A percentile compares a stretch with the other conserved stretches of the same genome.
Evolutionary conservation across 2,888 invertebrate species (phyloP).

Genomic region (Caenorhabditis sp.): DNA sequence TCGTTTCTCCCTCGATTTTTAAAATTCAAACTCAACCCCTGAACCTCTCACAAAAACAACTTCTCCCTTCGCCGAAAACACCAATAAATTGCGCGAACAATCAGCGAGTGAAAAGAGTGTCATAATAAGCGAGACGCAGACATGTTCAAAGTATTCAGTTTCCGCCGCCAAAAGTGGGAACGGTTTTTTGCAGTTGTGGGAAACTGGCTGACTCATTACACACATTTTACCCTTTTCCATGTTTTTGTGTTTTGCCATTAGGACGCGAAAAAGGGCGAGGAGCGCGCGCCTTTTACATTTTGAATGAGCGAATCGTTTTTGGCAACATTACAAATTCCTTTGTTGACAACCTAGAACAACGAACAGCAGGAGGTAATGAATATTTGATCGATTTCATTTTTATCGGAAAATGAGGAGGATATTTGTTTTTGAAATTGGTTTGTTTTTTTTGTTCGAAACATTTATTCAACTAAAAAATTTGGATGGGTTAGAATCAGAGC

Average conservation of each 20-base stretch:
- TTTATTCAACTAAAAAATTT: too few species aligned
- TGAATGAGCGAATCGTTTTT: not conserved
- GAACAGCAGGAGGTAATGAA: constrained; percentile 15
- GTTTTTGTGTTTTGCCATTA: too few species aligned
- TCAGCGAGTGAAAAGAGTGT: not conserved
- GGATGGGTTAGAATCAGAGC: too few species aligned
- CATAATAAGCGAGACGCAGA: not conserved
- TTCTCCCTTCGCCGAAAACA: not conserved
- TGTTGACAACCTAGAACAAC: constrained; percentile 16
- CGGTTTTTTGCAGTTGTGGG: constrained; percentile 1
- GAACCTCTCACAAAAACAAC: not conserved
- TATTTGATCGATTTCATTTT: constrained; percentile 1
- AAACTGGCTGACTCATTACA: not conserved
- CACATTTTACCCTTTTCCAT: not conserved
- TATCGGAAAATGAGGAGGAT: not conserved
- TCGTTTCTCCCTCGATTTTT: too few species aligned
- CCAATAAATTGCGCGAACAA: constrained; percentile 1
- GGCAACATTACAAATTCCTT: not conserved
- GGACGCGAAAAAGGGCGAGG: not conserved
- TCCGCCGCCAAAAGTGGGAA: constrained; percentile 1
- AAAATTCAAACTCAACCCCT: not conserved
- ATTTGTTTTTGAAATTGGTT: not conserved
- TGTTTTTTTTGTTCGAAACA: not conserved
- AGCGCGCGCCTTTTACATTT: not conserved
- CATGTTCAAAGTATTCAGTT: not conserved